Conservation (phyloP, 2,113 vertebrate species). For the Willisornis vidua region DNA sequence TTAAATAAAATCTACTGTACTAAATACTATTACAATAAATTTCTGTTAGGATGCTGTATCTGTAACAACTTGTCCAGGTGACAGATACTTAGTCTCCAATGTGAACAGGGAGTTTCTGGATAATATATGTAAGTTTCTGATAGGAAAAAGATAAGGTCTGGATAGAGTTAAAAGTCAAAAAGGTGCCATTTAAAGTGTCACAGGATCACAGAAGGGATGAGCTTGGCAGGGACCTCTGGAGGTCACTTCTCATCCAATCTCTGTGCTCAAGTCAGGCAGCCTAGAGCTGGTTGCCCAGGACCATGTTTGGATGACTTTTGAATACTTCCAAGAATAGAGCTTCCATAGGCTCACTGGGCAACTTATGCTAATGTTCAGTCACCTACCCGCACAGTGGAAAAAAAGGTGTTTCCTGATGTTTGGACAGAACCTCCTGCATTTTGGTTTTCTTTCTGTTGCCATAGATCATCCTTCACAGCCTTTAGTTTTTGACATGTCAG, state of each 20-base stretch:
- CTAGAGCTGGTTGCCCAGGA: not conserved
- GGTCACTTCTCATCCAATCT: not conserved
- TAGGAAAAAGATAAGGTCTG: not conserved
- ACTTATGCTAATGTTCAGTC: accelerated
- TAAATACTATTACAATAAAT: not conserved
- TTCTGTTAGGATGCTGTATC: not conserved
- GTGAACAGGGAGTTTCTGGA: not conserved
- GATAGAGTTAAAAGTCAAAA: not conserved
- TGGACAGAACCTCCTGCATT: not conserved
- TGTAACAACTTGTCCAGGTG: not conserved
- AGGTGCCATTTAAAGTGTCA: not conserved
- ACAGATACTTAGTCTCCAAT: not conserved
- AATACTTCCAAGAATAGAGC: not conserved
- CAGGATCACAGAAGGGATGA: not conserved
- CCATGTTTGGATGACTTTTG: not conserved
- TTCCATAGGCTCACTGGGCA: not conserved
- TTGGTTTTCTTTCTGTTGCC: not conserved
- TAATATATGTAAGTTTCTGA: not conserved
- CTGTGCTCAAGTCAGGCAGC: not conserved
- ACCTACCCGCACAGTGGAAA: not conserved
- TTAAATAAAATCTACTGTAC: not conserved
- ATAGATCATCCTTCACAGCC: not conserved
- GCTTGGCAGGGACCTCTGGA: not conserved
- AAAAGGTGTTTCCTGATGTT: not conserved
- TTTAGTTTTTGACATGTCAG: not conserved